A percentile compares a stretch with the other conserved stretches of the same genome.
Evolutionary conservation across 1,140 invertebrate species (phyloP).

Genomic region (Saccostrea glomerata): DNA sequence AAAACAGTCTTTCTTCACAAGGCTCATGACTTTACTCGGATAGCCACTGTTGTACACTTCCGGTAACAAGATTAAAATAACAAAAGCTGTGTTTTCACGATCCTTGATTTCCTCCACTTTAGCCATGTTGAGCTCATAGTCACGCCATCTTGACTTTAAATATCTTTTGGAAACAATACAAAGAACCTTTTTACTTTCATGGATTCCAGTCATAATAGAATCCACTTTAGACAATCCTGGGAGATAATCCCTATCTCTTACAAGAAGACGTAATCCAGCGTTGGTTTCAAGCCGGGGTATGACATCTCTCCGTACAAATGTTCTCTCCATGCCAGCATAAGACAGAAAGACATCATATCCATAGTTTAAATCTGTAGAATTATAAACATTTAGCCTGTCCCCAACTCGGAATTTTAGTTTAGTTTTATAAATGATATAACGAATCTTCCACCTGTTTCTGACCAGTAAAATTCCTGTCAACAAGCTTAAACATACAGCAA

Average conservation of each 20-base stretch:
- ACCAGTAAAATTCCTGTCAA: background rate
- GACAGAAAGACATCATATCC: background rate
- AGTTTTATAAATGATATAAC: background rate
- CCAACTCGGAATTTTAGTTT: background rate
- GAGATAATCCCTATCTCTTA: background rate
- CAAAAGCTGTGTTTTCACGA: background rate
- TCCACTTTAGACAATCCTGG: background rate
- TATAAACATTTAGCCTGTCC: background rate
- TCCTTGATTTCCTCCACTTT: background rate
- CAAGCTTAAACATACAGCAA: background rate
- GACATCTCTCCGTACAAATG: background rate
- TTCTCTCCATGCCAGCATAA: background rate
- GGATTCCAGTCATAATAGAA: background rate
- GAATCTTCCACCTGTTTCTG: conserved; percentile 4
- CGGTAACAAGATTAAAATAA: background rate
- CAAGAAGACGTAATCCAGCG: background rate
- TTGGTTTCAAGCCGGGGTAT: background rate
- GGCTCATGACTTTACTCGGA: background rate
- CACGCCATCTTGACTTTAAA: background rate
- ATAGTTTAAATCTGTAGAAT: background rate
- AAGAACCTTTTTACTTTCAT: background rate
- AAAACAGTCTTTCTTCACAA: background rate
- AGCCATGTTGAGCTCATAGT: background rate
- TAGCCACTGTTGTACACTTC: background rate
- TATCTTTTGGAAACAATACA: background rate